These are phyloP conservation scores for Alloscopus bannaensis DNA, from an alignment of 2,888 invertebrate genomes.

Conservation along the genomic window DNA sequence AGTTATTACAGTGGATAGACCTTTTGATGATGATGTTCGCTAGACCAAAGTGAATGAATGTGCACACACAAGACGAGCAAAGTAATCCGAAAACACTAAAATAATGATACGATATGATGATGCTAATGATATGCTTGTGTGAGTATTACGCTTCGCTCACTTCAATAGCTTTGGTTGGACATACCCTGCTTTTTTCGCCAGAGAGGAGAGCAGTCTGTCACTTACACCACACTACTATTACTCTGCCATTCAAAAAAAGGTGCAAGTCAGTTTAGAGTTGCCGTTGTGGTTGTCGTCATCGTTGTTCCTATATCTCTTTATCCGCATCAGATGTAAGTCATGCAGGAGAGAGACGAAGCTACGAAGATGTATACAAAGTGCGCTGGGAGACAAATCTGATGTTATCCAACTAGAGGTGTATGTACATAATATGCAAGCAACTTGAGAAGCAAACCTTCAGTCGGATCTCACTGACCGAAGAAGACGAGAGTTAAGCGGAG, in stretches of 20 bases:
- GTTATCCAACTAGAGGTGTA: background rate
- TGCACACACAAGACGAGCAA: background rate
- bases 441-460: slow-evolving; percentile 45
- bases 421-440: slow-evolving; percentile 38
- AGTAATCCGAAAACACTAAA: slow-evolving; percentile 12
- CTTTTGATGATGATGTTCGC: background rate
- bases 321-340: slow-evolving; percentile 37
- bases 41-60: background rate
- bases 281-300: slow-evolving; percentile 52
- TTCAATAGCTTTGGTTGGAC: background rate
- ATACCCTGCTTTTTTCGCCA: slow-evolving; percentile 5
- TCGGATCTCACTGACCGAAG: slow-evolving; percentile 57
- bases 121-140: slow-evolving; percentile 44
- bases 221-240: slow-evolving; percentile 23
- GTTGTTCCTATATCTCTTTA: slow-evolving; percentile 46
- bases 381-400: background rate
- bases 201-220: slow-evolving; percentile 11
- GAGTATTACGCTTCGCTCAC: slow-evolving; percentile 21
- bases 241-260: slow-evolving; percentile 43
- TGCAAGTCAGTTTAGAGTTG: slow-evolving; percentile 43
- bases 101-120: slow-evolving; percentile 22
- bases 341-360: slow-evolving; percentile 19
- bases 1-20: background rate
- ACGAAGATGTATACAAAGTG: slow-evolving; percentile 5
- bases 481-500: slow-evolving; percentile 16